Evolutionary conservation across 2,113 vertebrate species (phyloP), one percentile per base, ranked within the genome.

Genomic region (Fregata magnificens): DNA sequence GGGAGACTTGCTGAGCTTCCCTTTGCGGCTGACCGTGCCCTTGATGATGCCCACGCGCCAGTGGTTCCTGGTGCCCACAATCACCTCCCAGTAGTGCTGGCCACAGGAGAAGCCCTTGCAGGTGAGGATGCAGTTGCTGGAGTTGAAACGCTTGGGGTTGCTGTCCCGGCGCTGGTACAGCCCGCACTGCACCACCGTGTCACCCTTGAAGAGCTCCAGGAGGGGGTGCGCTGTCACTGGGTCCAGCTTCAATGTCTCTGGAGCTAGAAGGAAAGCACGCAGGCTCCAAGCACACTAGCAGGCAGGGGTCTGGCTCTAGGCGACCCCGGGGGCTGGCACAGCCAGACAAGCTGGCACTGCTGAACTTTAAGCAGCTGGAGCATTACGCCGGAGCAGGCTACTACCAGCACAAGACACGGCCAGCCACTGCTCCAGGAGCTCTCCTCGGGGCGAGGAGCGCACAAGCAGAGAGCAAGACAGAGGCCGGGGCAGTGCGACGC

Each of bases 11-110:
- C 31, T 97, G 66, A 99, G 97, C 94, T 99, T 99, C 82, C 98
- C 98, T 83, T 99, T 99, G 50, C 98, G 98, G 80, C 97, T 97
- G 31, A 97, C 96, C 0, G 98, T 99, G 82, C 98, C 98, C 93
- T 99, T 99, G 93, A 99, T 98, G 86, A 99, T 83, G 13, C 98
- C 99, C 29, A 99, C 91, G 9, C 98, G 98, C 99, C 99, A 99
- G 93, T 98, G 98, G 8, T 97, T 98, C 97, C 99, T 99, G 95
- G 90, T 91, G n/a, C 98, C 98, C 59, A 99, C 99, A 2, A 98
- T 97, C 66, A 99, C 98, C 95, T 99, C 98, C 99, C 99, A 99
- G 98, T 99, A 99, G 96, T 99, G 99, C 80, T 98, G 98, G 36
- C 99, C 99, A 0, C 98, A 98, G 70, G 98, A 99, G 96, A 99